phyloP scores from a whole-genome alignment of 2,797 vertebrate genomes.

The Emydoidea blandingii region DNA sequence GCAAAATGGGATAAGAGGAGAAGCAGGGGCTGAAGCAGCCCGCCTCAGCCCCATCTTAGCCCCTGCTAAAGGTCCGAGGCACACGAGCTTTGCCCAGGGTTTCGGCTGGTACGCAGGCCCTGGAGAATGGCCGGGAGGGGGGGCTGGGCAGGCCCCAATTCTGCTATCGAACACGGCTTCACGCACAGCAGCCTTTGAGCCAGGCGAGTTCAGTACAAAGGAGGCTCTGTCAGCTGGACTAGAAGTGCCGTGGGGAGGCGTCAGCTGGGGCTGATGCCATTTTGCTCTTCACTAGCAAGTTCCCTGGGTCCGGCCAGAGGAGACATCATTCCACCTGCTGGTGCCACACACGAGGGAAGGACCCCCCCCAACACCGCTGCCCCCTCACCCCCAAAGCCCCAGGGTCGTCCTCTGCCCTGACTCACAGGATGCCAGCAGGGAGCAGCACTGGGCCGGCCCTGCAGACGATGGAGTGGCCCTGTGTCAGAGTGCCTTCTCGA shows the following conservation, averaged over 20 bases:
- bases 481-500: background rate
- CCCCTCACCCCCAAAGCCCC: background rate
- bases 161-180: background rate
- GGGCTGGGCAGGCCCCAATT: fast-evolving
- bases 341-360: background rate
- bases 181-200: background rate
- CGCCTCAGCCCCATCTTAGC: background rate
- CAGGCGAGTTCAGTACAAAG: background rate
- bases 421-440: background rate
- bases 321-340: background rate
- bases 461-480: background rate
- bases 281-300: background rate
- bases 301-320: background rate
- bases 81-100: background rate
- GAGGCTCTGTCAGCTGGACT: background rate
- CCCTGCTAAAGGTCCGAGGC: background rate
- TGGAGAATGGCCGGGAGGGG: fast-evolving
- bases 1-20: fast-evolving
- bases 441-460: background rate
- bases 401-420: background rate
- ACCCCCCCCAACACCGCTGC: background rate
- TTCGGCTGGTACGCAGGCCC: fast-evolving
- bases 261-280: background rate
- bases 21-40: background rate
- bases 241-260: background rate